These are phyloP conservation scores for Centropus bengalensis DNA, from an alignment of 2,113 vertebrate species.

Conservation along the genomic window DNA sequence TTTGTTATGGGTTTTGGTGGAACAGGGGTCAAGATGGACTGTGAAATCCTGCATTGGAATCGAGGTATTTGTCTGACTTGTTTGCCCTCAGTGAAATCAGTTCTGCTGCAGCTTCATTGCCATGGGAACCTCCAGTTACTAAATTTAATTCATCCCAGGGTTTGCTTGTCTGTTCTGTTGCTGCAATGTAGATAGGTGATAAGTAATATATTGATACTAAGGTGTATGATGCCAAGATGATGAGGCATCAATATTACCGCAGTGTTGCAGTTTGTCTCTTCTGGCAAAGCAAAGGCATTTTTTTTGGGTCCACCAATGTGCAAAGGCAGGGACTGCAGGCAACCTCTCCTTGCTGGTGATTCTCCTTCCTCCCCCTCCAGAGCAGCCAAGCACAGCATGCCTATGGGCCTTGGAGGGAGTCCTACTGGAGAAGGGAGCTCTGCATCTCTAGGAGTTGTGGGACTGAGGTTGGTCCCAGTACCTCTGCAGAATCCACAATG, in stretches of 20 bases:
- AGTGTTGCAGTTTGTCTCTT: neutral
- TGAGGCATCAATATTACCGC: neutral
- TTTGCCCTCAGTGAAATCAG: constrained; percentile 46
- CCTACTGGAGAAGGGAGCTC: neutral
- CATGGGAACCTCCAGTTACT: constrained; percentile 68
- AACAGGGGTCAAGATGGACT: neutral
- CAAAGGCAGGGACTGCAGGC: neutral
- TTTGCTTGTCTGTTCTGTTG: constrained; percentile 37
- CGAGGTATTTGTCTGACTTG: constrained; percentile 35
- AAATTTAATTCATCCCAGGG: constrained; percentile 58
- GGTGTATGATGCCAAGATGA: neutral
- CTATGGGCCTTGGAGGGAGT: neutral
- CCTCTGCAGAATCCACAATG: neutral
- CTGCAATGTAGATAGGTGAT: constrained; percentile 47
- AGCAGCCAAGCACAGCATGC: rapidly evolving
- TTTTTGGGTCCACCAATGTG: neutral
- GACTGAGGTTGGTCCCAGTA: neutral
- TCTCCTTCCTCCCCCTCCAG: neutral
- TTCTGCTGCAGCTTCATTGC: constrained; percentile 60
- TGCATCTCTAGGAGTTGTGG: neutral
- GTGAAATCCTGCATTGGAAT: constrained; percentile 1
- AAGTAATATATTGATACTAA: constrained; percentile 30
- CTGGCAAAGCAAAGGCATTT: neutral
- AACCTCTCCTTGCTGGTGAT: neutral
- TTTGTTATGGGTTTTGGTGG: neutral